Evolutionary conservation across 2,797 vertebrate genomes (phyloP), one percentile per base, ranked within the genome.

Genomic region (Karalla daura): DNA sequence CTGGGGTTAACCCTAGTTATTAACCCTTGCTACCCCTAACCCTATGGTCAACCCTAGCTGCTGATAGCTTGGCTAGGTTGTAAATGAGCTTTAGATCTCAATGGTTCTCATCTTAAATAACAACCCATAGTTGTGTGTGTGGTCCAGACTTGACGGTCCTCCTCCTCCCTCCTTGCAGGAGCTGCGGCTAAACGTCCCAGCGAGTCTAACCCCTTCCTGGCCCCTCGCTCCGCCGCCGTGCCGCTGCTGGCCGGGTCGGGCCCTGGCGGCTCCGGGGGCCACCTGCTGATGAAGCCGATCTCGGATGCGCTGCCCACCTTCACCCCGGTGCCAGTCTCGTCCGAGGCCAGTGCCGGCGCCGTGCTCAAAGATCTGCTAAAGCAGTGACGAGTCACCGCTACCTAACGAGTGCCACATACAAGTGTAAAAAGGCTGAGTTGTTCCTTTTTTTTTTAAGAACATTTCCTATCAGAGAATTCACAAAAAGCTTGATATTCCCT

Each of bases 241-340:
- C 98, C 97, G 35, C 94, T 99, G 3, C 73, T 96, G 2, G 75
- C 87, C 1, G 76, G 87, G 24, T 84, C 89, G 8, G 76, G 91
- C 43, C 68, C 89, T 0, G 86, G 81, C 9, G 77, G 88, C 33
- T 53, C 83, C 0, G 92, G 95, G 2, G 95, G 94, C 12, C 97
- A 99, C 89, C 93, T 98, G 56, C 95, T 99, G 56, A 95, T 99
- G 95, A 99, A 98, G 88, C 95, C 98, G 66, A 96, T 99, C 86
- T 95, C 96, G 0, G 93, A 96, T 7, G 87, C 94, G 0, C 83
- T 99, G 73, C 98, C 98, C 62, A 95, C 96, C 0, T 99, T 99
- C 84, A 98, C 96, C 1, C 97, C 97, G 7, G 89, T 99, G 84
- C 97, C 96, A 1, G 96, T 98, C 70, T 94, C 94, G 0, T 91